phyloP scores from a whole-genome alignment of 1,140 invertebrate genomes.

The Episyrphus balteatus region DNA sequence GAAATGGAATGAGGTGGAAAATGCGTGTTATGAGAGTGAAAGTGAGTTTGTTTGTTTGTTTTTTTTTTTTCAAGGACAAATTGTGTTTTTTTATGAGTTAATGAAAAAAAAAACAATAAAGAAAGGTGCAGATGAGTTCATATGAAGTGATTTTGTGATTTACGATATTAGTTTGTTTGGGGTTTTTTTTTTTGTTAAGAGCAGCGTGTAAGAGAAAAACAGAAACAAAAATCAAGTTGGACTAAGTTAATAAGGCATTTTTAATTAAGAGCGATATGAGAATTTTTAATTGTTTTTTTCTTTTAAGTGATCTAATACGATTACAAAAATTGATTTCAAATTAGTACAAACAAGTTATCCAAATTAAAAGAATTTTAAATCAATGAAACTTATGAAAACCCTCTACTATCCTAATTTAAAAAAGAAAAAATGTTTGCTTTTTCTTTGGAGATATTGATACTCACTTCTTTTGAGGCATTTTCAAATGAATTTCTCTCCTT shows the following conservation, averaged over 20 bases:
- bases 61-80: background rate
- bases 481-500: conserved; percentile 46
- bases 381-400: no score
- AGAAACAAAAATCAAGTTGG: background rate
- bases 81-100: background rate
- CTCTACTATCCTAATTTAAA: background rate
- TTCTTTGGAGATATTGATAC: conserved; percentile 11
- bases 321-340: no score
- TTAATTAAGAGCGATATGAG: no score
- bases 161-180: background rate
- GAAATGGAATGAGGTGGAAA: conserved; percentile 2
- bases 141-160: background rate
- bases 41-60: background rate
- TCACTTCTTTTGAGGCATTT: conserved; percentile 43
- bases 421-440: background rate
- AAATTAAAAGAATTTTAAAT: background rate
- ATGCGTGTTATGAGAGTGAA: no score
- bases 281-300: background rate
- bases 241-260: background rate
- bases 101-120: background rate
- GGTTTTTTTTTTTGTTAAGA: background rate
- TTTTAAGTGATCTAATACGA: no score
- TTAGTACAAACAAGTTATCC: no score
- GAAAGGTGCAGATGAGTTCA: background rate
- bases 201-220: background rate